These are phyloP conservation scores for Cygnus olor DNA, from an alignment of 2,797 vertebrate genomes.

Conservation along the genomic window DNA sequence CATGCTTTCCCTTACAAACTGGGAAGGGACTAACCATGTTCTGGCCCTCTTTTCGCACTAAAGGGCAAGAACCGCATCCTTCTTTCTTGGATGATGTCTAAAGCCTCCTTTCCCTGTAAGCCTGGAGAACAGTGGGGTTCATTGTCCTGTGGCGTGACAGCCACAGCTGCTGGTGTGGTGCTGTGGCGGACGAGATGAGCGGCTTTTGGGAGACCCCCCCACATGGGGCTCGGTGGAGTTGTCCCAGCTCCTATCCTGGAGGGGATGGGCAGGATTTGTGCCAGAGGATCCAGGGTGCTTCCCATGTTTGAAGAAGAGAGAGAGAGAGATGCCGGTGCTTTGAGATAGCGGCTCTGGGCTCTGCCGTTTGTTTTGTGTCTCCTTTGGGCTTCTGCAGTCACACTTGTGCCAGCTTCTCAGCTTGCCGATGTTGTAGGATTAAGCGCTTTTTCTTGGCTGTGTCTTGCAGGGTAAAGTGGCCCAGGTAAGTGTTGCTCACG, in stretches of 20 bases:
- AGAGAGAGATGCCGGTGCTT: background rate
- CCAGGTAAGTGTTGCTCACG: conserved; percentile 14
- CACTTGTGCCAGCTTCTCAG: background rate
- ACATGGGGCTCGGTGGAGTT: fast-evolving
- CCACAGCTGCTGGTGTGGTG: too few relatives aligned
- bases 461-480: background rate
- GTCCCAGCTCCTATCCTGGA: background rate
- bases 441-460: background rate
- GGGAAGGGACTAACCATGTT: background rate
- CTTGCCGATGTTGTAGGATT: background rate
- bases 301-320: background rate
- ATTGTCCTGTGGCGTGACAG: background rate
- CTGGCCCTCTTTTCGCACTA: background rate
- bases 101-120: background rate
- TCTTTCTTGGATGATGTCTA: background rate
- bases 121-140: background rate
- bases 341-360: background rate
- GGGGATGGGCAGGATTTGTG: background rate
- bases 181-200: background rate
- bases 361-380: background rate
- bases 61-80: background rate
- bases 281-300: background rate
- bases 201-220: background rate
- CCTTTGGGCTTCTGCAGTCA: background rate
- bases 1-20: background rate